Evolutionary conservation across 2,888 invertebrate species (phyloP).

Genomic region (Kryphioiulus occultus): DNA sequence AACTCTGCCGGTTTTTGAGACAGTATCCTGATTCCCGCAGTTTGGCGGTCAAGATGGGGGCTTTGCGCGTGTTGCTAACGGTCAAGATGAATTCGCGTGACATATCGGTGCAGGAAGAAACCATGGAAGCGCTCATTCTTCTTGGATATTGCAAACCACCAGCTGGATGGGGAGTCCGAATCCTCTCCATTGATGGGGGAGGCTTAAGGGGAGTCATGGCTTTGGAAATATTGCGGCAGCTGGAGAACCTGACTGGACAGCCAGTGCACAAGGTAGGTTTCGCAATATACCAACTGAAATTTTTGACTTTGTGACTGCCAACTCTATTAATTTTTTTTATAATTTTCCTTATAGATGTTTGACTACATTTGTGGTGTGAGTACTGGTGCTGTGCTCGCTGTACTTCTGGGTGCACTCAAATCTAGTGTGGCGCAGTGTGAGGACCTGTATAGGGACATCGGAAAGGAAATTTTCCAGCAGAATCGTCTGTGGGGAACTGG

Average conservation of each 20-base stretch:
- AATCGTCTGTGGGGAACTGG: conserved; percentile 74
- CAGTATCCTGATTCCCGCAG: conserved; percentile 77
- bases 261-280: conserved; percentile 69
- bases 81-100: conserved; percentile 60
- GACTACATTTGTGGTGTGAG: conserved; percentile 87
- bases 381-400: conserved; percentile 82
- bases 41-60: conserved; percentile 77
- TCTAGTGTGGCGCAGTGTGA: conserved; percentile 70
- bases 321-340: not conserved
- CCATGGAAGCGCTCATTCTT: conserved; percentile 72
- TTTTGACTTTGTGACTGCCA: no score
- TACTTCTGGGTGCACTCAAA: conserved; percentile 72
- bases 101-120: conserved; percentile 60
- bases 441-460: conserved; percentile 69
- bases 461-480: conserved; percentile 73
- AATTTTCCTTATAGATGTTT: conserved; percentile 65
- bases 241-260: conserved; percentile 73
- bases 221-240: conserved; percentile 78
- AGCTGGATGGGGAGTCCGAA: conserved; percentile 76
- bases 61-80: conserved; percentile 71
- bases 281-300: conserved; percentile 61
- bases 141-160: conserved; percentile 76
- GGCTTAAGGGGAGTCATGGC: conserved; percentile 86
- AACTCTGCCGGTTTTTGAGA: conserved; percentile 75
- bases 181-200: conserved; percentile 89